Evolutionary conservation across 2,113 vertebrate species (phyloP).

Genomic region (Sander vitreus): DNA sequence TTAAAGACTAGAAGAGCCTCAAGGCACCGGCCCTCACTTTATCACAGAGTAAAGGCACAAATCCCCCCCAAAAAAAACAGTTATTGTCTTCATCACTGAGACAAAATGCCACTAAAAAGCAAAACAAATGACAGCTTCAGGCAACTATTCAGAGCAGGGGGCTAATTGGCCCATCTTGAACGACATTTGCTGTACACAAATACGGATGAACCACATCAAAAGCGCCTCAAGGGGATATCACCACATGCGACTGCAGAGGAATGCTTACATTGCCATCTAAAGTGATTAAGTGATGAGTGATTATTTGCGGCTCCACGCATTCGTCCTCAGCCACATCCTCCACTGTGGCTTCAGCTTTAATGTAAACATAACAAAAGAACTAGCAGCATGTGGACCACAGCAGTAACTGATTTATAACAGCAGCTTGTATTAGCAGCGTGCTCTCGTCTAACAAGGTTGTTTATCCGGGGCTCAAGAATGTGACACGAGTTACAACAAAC

Average conservation of each 20-base stretch:
- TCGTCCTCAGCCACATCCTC: constrained; percentile 18
- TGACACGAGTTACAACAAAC: constrained; percentile 36
- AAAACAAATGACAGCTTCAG: constrained; percentile 64
- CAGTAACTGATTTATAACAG: constrained; percentile 3
- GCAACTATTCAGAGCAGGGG: constrained; percentile 40
- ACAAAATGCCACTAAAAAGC: constrained; percentile 32
- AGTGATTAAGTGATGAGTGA: constrained; percentile 54
- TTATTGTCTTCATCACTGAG: constrained; percentile 46
- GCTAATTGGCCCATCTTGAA: constrained; percentile 66
- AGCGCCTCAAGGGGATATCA: neutral
- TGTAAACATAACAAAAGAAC: constrained; percentile 39
- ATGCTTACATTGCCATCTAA: constrained; percentile 37
- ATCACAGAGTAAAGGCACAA: constrained; percentile 28
- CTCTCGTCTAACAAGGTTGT: constrained; percentile 9
- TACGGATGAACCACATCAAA: constrained; percentile 65
- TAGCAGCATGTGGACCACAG: constrained; percentile 29
- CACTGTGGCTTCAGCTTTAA: constrained; percentile 30
- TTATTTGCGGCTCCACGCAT: constrained; percentile 19
- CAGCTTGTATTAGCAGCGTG: constrained; percentile 8
- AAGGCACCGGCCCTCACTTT: constrained; percentile 2
- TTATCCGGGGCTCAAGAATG: constrained; percentile 32
- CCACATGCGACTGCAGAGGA: constrained; percentile 46
- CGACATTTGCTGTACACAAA: constrained; percentile 5
- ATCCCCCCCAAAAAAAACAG: constrained; percentile 19
- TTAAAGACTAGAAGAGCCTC: constrained; percentile 7